These are phyloP conservation scores for Caenorhabditis drosophilae DNA, from an alignment of 2,888 invertebrate genomes.

Conservation along the genomic window DNA sequence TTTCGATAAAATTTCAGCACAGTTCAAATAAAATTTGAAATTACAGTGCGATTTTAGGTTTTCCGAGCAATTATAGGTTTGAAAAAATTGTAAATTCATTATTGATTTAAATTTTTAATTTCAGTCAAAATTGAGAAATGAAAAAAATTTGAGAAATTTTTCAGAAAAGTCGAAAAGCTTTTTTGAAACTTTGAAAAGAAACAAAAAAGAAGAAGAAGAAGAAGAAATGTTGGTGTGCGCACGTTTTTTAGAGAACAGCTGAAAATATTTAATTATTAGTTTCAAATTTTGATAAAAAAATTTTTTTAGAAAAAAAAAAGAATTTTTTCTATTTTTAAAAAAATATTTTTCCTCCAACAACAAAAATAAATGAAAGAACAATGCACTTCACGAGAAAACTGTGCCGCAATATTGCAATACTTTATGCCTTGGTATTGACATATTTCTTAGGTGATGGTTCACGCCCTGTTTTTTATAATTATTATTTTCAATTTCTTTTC, in stretches of 20 bases:
- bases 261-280: constrained; percentile 1
- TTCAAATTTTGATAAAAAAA: neutral
- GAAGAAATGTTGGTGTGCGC: neutral
- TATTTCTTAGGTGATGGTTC: neutral
- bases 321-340: neutral
- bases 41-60: too few relatives aligned
- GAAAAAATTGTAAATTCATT: constrained; percentile 24
- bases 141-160: too few relatives aligned
- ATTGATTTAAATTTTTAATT: neutral
- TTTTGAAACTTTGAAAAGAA: too few relatives aligned
- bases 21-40: constrained; percentile 10
- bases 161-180: too few relatives aligned
- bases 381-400: neutral
- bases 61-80: constrained; percentile 18
- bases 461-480: neutral
- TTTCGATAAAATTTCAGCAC: constrained; percentile 11
- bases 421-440: neutral
- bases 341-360: neutral
- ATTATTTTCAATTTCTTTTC: neutral
- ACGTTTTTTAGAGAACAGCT: neutral
- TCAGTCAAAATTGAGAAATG: too few relatives aligned
- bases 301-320: neutral
- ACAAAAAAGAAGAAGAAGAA: too few relatives aligned
- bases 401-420: constrained; percentile 3
- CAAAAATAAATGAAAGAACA: neutral